phyloP scores from a whole-genome alignment of 1,140 invertebrate genomes.

The Leptinotarsa undecemlineata region DNA sequence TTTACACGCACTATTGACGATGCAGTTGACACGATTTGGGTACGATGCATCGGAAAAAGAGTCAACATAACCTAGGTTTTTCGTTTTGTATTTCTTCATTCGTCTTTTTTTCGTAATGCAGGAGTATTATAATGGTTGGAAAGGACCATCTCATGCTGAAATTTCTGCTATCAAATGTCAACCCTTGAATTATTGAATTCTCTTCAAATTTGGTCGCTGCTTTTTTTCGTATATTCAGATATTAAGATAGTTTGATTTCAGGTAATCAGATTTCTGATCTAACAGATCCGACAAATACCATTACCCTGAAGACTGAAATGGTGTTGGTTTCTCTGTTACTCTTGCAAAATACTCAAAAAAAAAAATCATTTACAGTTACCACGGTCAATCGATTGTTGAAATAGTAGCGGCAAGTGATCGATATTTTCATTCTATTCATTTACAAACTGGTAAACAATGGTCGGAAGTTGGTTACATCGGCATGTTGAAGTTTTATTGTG shows the following conservation, averaged over 20 bases:
- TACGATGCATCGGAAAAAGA: not conserved
- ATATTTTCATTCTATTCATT: constrained; percentile 23
- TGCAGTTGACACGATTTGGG: not conserved
- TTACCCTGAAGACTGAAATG: too few relatives aligned
- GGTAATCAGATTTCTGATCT: too few relatives aligned
- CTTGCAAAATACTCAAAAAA: not conserved
- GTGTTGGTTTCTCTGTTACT: too few relatives aligned
- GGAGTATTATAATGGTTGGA: too few relatives aligned
- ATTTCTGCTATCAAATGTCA: not conserved
- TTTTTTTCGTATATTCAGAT: too few relatives aligned
- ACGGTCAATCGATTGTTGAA: constrained; percentile 33
- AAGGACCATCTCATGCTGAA: not conserved
- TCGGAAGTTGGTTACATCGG: constrained; percentile 19
- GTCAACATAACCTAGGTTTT: too few relatives aligned
- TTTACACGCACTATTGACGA: not conserved
- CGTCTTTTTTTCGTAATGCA: too few relatives aligned
- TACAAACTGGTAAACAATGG: constrained; percentile 19
- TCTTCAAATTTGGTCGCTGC: too few relatives aligned
- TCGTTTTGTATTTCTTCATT: too few relatives aligned
- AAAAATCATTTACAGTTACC: constrained; percentile 35
- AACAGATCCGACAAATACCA: too few relatives aligned
- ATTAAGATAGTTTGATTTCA: too few relatives aligned
- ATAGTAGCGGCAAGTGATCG: constrained; percentile 7
- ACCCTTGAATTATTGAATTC: too few relatives aligned
- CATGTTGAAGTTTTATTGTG: not conserved